Percentiles rank a stretch among this genome's conserved stretches.
Evolutionary conservation across 2,113 vertebrate species (phyloP).

Genomic region (Pygoscelis antarcticus): DNA sequence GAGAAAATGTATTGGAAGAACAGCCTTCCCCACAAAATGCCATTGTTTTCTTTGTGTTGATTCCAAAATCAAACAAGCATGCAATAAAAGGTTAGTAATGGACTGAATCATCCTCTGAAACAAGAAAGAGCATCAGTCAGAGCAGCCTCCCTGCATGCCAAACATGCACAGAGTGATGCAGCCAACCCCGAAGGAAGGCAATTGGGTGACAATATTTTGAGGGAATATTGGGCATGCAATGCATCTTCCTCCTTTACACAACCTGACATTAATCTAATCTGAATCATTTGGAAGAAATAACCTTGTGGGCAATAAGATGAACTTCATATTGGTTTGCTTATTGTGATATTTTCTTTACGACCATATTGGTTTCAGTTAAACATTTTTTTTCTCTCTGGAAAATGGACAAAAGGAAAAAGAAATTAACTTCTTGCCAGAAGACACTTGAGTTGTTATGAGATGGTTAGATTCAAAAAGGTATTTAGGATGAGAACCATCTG

Average conservation of each 20-base stretch:
- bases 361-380: background rate
- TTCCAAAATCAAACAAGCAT: background rate
- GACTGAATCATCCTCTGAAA: background rate
- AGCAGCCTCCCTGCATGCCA: background rate
- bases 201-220: background rate
- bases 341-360: background rate
- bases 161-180: background rate
- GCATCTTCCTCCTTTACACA: background rate
- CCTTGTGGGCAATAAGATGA: background rate
- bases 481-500: background rate
- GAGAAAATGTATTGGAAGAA: background rate
- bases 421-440: background rate
- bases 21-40: background rate
- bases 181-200: background rate
- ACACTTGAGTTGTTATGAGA: background rate
- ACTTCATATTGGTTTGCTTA: background rate
- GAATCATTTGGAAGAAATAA: background rate
- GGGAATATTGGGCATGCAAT: background rate
- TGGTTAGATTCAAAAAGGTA: background rate
- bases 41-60: background rate
- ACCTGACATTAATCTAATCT: background rate
- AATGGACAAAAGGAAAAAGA: background rate
- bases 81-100: background rate
- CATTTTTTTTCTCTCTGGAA: background rate
- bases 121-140: background rate